phyloP scores from a whole-genome alignment of 2,113 vertebrate species.

The Mesocricetus auratus region DNA sequence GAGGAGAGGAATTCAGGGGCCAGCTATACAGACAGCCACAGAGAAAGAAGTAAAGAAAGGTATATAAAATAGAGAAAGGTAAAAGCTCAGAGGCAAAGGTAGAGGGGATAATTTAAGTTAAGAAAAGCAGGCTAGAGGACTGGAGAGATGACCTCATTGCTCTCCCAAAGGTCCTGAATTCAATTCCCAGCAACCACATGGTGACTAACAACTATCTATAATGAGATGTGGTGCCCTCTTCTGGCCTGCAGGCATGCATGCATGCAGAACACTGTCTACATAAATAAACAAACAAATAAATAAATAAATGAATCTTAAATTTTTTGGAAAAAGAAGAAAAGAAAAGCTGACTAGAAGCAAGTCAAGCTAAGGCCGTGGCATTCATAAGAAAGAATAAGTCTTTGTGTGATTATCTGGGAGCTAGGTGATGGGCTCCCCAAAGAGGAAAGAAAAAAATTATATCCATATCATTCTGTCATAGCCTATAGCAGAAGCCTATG shows the following conservation, averaged over 20 bases:
- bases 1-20: background rate
- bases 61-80: background rate
- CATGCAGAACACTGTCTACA: too few relatives aligned
- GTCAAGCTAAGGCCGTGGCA: background rate
- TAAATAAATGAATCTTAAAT: too few relatives aligned
- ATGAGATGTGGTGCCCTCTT: too few relatives aligned
- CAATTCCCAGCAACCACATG: too few relatives aligned
- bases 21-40: background rate
- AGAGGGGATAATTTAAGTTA: background rate
- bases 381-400: background rate
- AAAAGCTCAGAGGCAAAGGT: background rate
- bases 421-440: too few relatives aligned
- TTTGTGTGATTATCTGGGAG: background rate
- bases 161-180: too few relatives aligned
- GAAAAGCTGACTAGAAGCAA: background rate
- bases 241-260: too few relatives aligned
- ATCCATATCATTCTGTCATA: too few relatives aligned
- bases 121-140: background rate
- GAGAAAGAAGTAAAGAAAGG: background rate
- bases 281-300: too few relatives aligned
- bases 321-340: background rate
- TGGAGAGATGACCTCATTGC: too few relatives aligned
- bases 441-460: too few relatives aligned
- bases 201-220: too few relatives aligned
- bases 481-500: background rate